These are phyloP conservation scores for Tolypeutes matacus DNA, from an alignment of 2,797 vertebrate species.

Conservation along the genomic window DNA sequence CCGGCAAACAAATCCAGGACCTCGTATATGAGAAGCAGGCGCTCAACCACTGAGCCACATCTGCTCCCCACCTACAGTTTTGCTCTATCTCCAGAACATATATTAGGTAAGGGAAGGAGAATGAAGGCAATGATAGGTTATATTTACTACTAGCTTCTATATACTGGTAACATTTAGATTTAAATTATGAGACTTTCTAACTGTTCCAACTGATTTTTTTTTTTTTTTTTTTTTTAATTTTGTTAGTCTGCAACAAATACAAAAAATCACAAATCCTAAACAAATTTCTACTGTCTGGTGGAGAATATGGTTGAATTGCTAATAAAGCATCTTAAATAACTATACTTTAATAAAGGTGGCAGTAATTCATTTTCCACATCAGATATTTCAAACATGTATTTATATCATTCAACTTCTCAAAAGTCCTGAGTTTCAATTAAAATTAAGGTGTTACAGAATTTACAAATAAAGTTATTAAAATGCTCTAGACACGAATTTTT, in stretches of 20 bases:
- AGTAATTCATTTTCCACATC: neutral
- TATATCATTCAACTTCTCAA: neutral
- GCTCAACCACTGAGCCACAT: no score
- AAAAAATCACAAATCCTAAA: conserved; percentile 28
- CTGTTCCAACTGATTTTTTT: neutral
- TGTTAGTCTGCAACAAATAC: conserved; percentile 24
- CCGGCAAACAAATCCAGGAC: no score
- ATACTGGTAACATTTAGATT: neutral
- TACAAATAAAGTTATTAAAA: neutral
- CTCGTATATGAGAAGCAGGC: no score
- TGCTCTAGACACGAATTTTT: neutral
- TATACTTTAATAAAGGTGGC: neutral
- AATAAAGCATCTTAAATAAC: conserved; percentile 3
- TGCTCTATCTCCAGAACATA: conserved; percentile 19
- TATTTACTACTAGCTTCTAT: conserved; percentile 10
- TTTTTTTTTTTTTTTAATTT: neutral
- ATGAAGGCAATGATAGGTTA: conserved; percentile 5
- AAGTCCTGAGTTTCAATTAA: neutral
- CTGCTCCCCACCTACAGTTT: neutral
- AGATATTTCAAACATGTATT: conserved; percentile 30
- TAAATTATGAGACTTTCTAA: conserved; percentile 43
- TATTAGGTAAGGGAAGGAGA: neutral
- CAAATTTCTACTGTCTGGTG: conserved; percentile 44
- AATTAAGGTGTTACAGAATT: neutral
- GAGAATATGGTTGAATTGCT: conserved; percentile 44